Evolutionary conservation across 2,797 vertebrate genomes (phyloP), one percentile per base, ranked within the genome.

Genomic region (Gadopsis marmoratus): DNA sequence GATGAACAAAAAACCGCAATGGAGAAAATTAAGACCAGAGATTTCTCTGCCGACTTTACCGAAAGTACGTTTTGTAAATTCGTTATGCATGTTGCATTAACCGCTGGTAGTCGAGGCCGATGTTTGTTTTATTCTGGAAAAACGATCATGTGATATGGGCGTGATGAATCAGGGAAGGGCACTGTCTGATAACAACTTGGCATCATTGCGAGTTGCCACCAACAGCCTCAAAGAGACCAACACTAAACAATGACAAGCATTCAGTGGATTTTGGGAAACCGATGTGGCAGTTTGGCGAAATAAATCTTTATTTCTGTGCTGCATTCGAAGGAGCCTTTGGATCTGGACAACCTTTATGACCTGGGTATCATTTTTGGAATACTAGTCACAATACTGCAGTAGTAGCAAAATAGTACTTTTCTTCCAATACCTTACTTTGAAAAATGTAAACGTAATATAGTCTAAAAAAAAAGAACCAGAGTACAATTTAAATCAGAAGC

Each of bases 251-350:
- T 26, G 8, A 17, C 14, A 5, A 29, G 39, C 29, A 29, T 4
- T 45, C n/a, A 17, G n/a, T 45, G 39, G 14, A 29, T 17, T 9
- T 45, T 2, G 23, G 7, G 7, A 35, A 50, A 17, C 7, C 9
- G 31, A 51, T n/a, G 31, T 35, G 45, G 48, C 23, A 29, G 35
- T 70, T 70, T n/a, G 16, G n/a, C 23, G 31, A 63, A 47, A 31
- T 31, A 67, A 66, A 53, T 6, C 11, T 35, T 37, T 45, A 31
- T 37, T 39, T 58, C 23, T 21, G 4, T 3, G 33, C 48, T 33
- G 62, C 50, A 19, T 72, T 72, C 23, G n/a, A 17, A 13, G 35
- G 33, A 56, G 61, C 31, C 51, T 45, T 66, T 74, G 43, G 72
- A 54, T 59, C 63, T 31, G 17, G n/a, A 51, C 45, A 60, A 55